These are phyloP conservation scores for Drosophila ustulata DNA, from an alignment of 2,888 invertebrate species.

Conservation along the genomic window DNA sequence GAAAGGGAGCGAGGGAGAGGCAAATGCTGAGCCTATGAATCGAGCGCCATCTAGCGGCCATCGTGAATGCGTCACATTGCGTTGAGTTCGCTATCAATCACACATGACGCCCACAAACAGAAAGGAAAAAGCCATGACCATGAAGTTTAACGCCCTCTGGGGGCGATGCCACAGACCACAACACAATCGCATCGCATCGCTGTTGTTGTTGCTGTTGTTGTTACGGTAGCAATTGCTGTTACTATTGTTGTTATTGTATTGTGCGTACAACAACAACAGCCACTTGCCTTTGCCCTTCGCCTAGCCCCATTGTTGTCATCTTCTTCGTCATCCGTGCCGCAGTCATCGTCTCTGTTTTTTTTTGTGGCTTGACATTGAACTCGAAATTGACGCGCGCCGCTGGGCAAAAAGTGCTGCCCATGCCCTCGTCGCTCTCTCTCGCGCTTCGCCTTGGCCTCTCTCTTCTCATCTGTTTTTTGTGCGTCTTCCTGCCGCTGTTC, in stretches of 20 bases:
- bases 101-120: conserved; percentile 46
- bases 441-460: conserved; percentile 5
- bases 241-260: conserved; percentile 18
- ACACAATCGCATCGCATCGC: conserved; percentile 26
- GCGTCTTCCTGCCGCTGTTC: conserved; percentile 26
- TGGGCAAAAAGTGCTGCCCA: conserved; percentile 62
- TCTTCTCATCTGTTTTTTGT: conserved; percentile 9
- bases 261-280: not conserved
- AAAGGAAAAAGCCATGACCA: conserved; percentile 79
- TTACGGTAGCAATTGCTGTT: conserved; percentile 20
- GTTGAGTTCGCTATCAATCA: conserved; percentile 62
- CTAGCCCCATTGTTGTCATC: conserved; percentile 6
- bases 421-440: conserved; percentile 7
- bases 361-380: conserved; percentile 81
- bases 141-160: conserved; percentile 81
- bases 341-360: conserved; percentile 33
- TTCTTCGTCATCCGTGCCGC: conserved; percentile 8
- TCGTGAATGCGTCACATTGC: conserved; percentile 65
- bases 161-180: conserved; percentile 46
- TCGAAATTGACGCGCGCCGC: conserved; percentile 76
- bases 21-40: conserved; percentile 33
- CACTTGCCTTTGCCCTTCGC: conserved; percentile 11
- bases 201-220: conserved; percentile 26
- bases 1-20: not conserved
- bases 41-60: conserved; percentile 54